phyloP scores from a whole-genome alignment of 2,888 invertebrate genomes.

The Brenthis hecate region DNA sequence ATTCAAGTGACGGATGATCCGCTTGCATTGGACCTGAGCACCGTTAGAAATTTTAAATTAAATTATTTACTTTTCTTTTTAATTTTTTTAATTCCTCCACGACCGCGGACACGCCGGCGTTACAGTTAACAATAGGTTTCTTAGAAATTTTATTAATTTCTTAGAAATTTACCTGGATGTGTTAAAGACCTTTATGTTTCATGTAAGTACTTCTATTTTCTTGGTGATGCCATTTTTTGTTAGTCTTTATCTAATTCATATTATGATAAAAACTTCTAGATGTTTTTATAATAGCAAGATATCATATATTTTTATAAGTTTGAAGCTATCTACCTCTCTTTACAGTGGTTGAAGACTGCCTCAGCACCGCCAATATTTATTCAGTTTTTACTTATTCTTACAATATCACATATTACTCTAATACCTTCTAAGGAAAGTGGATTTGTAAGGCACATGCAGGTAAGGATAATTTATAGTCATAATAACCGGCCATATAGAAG shows the following conservation, averaged over 20 bases:
- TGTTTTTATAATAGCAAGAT: too few relatives aligned
- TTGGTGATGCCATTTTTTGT: too few relatives aligned
- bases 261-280: too few relatives aligned
- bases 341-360: constrained; percentile 56
- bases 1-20: constrained; percentile 66
- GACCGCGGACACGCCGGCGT: too few relatives aligned
- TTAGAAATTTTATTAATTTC: too few relatives aligned
- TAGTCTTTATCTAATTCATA: too few relatives aligned
- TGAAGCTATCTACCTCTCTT: constrained; percentile 17
- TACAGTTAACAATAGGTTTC: too few relatives aligned
- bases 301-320: too few relatives aligned
- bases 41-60: constrained; percentile 43
- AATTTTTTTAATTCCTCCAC: too few relatives aligned
- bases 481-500: neutral
- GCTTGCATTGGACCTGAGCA: constrained; percentile 58
- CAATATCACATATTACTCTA: constrained; percentile 64
- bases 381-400: constrained; percentile 64
- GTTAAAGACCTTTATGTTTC: neutral
- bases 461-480: constrained; percentile 35
- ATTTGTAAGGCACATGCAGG: constrained; percentile 65
- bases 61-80: too few relatives aligned
- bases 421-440: constrained; percentile 68
- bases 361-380: constrained; percentile 56
- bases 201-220: too few relatives aligned
- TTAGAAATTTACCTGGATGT: too few relatives aligned